phyloP scores from a whole-genome alignment of 2,888 invertebrate genomes.

The Cryptophagus acutangulus region DNA sequence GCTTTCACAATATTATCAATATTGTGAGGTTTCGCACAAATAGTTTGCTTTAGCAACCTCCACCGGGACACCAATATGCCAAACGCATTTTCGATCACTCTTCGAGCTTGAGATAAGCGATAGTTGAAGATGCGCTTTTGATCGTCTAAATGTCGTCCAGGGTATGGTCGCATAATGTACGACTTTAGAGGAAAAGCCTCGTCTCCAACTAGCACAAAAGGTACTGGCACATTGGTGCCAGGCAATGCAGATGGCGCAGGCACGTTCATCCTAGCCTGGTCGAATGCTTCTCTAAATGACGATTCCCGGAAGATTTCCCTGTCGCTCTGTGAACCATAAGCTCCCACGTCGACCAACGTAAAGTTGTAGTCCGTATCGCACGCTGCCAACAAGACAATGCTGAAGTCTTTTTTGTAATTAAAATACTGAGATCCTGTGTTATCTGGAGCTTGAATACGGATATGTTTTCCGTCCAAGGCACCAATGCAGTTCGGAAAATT shows the following conservation, averaged over 20 bases:
- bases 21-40: conserved; percentile 16
- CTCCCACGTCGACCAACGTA: conserved; percentile 7
- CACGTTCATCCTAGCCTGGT: too few relatives aligned
- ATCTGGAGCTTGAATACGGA: too few relatives aligned
- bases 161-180: conserved; percentile 18
- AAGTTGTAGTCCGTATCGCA: conserved; percentile 8
- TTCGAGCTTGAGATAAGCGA: conserved; percentile 17
- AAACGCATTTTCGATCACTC: conserved; percentile 22
- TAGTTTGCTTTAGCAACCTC: conserved; percentile 18
- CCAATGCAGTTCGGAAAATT: too few relatives aligned
- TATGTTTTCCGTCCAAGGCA: too few relatives aligned
- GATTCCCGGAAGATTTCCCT: conserved; percentile 3
- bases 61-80: conserved; percentile 21
- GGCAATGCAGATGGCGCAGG: too few relatives aligned
- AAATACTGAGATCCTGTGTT: conserved; percentile 9
- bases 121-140: conserved; percentile 16
- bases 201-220: conserved; percentile 10
- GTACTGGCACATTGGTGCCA: too few relatives aligned
- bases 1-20: conserved; percentile 22
- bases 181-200: conserved; percentile 21
- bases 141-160: conserved; percentile 10
- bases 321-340: conserved; percentile 7
- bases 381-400: conserved; percentile 8
- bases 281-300: background rate
- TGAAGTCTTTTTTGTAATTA: conserved; percentile 12